Conservation (phyloP, 1,140 invertebrate species). For the Holcopasites calliopsidis region DNA sequence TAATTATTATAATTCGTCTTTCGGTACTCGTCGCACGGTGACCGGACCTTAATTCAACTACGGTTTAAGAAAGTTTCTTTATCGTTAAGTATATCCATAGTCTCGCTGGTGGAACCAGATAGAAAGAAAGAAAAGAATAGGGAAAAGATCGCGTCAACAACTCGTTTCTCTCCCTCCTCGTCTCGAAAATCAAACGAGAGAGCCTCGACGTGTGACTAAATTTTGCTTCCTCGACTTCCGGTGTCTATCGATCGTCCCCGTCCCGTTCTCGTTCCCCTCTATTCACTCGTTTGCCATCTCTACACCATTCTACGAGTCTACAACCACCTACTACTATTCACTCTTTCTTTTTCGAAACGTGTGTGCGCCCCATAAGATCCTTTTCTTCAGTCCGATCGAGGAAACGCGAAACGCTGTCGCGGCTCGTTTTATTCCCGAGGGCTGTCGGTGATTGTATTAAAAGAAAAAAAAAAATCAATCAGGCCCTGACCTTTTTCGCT, state of each 20-base stretch:
- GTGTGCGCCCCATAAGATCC: too few species aligned
- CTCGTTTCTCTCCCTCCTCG: not conserved
- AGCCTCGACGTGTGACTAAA: not conserved
- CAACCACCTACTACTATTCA: slow-evolving; percentile 57
- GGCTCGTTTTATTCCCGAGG: not conserved
- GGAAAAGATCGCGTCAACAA: not conserved
- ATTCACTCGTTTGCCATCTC: not conserved
- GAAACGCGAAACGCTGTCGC: slow-evolving; percentile 32
- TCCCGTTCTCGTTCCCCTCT: slow-evolving; percentile 1
- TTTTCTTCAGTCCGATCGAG: not conserved
- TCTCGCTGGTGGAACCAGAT: not conserved
- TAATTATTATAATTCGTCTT: slow-evolving; percentile 25
- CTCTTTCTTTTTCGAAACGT: not conserved
- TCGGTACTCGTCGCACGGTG: slow-evolving; percentile 23
- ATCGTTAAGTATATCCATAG: slow-evolving; percentile 13
- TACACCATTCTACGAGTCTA: slow-evolving; percentile 33
- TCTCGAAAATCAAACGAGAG: not conserved
- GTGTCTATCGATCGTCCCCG: slow-evolving; percentile 24
- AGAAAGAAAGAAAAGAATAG: not conserved
- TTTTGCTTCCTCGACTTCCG: not conserved
- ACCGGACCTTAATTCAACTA: slow-evolving; percentile 33
- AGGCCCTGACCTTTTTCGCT: not conserved
- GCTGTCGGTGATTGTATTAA: not conserved
- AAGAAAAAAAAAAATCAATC: slow-evolving; percentile 5
- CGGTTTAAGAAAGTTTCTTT: slow-evolving; percentile 11